These are phyloP conservation scores for Chironomus riparius DNA, from an alignment of 2,888 invertebrate genomes.

Conservation along the genomic window DNA sequence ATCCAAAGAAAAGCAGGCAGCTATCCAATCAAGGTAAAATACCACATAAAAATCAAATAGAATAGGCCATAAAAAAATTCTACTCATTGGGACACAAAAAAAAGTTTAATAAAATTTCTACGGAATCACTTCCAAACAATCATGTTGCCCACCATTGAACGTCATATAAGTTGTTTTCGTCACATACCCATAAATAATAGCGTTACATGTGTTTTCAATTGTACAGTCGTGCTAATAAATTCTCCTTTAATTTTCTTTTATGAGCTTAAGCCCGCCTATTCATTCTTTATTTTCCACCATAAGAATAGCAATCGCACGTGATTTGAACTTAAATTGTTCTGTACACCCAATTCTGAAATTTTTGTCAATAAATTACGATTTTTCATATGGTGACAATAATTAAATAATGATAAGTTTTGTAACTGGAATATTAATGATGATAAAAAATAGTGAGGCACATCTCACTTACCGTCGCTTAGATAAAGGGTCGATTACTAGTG, in stretches of 20 bases:
- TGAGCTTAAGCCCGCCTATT: neutral
- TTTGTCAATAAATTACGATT: neutral
- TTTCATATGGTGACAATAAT: constrained; percentile 2
- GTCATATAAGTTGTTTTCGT: too few species aligned
- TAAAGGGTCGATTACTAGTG: neutral
- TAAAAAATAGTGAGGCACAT: too few species aligned
- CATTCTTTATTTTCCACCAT: neutral
- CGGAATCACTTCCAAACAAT: too few species aligned
- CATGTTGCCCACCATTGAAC: neutral
- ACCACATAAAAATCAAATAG: too few species aligned
- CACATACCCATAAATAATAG: neutral
- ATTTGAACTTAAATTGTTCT: neutral
- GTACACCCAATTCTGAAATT: neutral
- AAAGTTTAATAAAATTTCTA: too few species aligned
- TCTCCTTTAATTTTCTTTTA: neutral
- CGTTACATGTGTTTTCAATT: constrained; percentile 1
- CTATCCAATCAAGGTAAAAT: too few species aligned
- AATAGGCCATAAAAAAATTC: too few species aligned
- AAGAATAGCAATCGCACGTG: neutral
- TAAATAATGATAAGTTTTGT: neutral
- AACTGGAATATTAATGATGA: neutral
- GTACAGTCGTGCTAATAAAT: neutral
- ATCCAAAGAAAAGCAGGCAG: too few species aligned
- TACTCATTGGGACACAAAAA: too few species aligned
- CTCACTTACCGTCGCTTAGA: too few species aligned